Conservation (phyloP, 1,140 invertebrate genomes). For the Neodiprion lecontei region DNA sequence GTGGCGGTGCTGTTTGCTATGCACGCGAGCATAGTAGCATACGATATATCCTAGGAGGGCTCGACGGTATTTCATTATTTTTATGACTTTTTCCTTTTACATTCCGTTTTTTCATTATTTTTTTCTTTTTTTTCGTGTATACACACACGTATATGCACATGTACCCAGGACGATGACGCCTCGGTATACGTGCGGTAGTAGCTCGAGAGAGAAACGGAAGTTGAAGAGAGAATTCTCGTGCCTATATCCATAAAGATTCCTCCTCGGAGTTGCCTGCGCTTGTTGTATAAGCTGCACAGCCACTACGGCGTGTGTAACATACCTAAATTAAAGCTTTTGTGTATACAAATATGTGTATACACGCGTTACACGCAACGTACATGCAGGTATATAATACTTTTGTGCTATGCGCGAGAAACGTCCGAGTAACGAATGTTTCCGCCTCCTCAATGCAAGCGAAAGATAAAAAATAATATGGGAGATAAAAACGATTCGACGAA, state of each 20-base stretch:
- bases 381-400: too few species aligned
- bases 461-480: too few species aligned
- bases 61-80: not conserved
- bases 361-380: too few species aligned
- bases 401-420: too few species aligned
- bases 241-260: not conserved
- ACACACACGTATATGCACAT: too few species aligned
- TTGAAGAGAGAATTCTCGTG: not conserved
- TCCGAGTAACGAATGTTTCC: not conserved
- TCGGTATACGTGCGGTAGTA: not conserved
- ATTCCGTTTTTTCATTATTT: not conserved
- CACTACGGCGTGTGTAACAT: too few species aligned
- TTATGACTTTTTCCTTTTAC: not conserved
- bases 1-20: not conserved
- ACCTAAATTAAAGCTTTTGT: too few species aligned
- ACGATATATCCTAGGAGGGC: not conserved
- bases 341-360: too few species aligned
- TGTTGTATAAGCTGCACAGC: too few species aligned
- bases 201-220: not conserved
- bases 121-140: not conserved
- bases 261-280: not conserved
- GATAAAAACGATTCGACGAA: too few species aligned
- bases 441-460: not conserved
- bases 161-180: not conserved
- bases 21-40: not conserved